These are phyloP conservation scores for Gasterosteus nipponicus DNA, from an alignment of 2,113 vertebrate species.

Conservation along the genomic window DNA sequence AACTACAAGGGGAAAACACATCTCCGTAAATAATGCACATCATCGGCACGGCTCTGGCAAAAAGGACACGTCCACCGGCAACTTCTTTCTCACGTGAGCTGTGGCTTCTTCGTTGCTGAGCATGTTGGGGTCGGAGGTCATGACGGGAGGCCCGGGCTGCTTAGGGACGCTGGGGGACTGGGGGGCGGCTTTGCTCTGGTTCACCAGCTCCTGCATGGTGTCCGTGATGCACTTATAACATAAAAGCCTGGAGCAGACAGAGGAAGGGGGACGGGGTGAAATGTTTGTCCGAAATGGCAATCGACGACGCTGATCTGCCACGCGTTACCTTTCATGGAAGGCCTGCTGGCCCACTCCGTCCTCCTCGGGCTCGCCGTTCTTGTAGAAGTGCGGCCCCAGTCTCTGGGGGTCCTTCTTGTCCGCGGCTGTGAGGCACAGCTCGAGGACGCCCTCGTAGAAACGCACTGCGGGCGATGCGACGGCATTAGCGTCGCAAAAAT, in stretches of 20 bases:
- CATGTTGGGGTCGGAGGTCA: conserved; percentile 98
- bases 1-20: conserved; percentile 80
- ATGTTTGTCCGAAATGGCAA: background rate
- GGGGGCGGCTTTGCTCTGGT: conserved; percentile 97
- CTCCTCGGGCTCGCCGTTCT: conserved; percentile 97
- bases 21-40: conserved; percentile 21
- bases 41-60: background rate
- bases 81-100: conserved; percentile 87
- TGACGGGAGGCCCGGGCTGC: conserved; percentile 93
- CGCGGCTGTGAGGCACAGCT: conserved; percentile 93
- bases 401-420: conserved; percentile 97
- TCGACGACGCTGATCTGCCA: background rate
- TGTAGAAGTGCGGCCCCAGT: conserved; percentile 96
- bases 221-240: conserved; percentile 98
- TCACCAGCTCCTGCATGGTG: conserved; percentile 96
- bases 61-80: background rate
- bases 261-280: background rate
- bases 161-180: conserved; percentile 98
- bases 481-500: background rate
- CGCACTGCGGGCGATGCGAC: conserved; percentile 81
- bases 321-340: conserved; percentile 90
- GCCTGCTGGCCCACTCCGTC: conserved; percentile 90
- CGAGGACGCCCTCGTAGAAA: conserved; percentile 96
- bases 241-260: conserved; percentile 80
- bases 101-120: conserved; percentile 97